Percentiles rank a stretch among this genome's conserved stretches.
phyloP scores from a whole-genome alignment of 2,113 vertebrate species.

The Zosterops japonicus region DNA sequence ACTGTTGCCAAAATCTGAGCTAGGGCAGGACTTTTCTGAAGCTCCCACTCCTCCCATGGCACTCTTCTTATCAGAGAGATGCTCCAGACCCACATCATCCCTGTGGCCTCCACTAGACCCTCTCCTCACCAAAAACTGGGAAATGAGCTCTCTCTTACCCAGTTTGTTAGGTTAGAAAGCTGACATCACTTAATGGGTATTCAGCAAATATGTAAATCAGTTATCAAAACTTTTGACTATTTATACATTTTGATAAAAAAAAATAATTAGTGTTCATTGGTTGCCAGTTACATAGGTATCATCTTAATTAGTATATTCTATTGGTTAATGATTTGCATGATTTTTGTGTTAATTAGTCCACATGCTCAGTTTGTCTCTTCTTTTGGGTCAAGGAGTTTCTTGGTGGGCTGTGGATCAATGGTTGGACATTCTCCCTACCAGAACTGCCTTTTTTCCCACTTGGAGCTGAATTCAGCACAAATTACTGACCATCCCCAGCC shows the following conservation, averaged over 20 bases:
- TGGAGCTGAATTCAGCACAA: background rate
- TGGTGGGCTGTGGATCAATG: background rate
- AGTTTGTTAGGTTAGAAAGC: background rate
- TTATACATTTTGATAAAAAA: background rate
- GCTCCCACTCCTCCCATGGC: background rate
- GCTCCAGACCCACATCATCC: background rate
- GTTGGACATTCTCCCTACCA: background rate
- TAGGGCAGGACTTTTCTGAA: background rate
- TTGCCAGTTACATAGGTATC: background rate
- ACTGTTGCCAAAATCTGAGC: background rate
- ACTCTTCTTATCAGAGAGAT: background rate
- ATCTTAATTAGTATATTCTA: background rate
- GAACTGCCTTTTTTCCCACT: background rate
- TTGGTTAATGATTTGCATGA: fast-evolving
- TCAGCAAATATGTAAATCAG: background rate
- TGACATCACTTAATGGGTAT: background rate
- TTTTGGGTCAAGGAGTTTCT: background rate
- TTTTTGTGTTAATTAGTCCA: background rate
- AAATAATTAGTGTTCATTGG: background rate
- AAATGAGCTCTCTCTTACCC: background rate
- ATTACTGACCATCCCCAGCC: fast-evolving
- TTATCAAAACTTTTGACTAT: background rate
- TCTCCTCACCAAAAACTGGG: background rate
- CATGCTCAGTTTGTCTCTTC: background rate
- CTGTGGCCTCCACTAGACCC: background rate